These are phyloP conservation scores for Phaedon cochleariae DNA, from an alignment of 2,888 invertebrate genomes.

Conservation along the genomic window DNA sequence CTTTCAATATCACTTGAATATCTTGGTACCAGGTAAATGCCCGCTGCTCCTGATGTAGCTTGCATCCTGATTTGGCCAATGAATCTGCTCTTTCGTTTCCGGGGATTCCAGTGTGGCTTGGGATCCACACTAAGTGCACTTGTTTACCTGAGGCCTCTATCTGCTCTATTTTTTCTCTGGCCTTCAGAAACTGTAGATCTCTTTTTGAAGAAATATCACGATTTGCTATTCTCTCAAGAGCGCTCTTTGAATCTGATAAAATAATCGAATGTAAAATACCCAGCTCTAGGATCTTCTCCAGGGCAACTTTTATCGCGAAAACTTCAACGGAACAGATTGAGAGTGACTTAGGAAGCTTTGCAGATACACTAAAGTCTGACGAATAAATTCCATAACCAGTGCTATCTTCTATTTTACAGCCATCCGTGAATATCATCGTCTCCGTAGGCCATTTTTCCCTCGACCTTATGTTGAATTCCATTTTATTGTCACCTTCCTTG, in stretches of 20 bases:
- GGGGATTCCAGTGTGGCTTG: background rate
- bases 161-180: background rate
- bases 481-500: background rate
- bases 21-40: too few species aligned
- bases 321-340: background rate
- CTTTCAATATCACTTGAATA: background rate
- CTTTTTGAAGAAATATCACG: background rate
- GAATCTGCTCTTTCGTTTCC: background rate
- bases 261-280: background rate
- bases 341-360: background rate
- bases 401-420: background rate
- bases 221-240: background rate
- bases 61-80: background rate
- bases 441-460: background rate
- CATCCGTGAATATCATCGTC: background rate
- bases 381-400: too few species aligned
- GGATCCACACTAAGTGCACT: constrained; percentile 1
- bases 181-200: background rate
- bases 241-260: background rate
- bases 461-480: background rate
- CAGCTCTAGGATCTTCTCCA: background rate
- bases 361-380: too few species aligned
- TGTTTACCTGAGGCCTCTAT: background rate
- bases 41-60: too few species aligned
- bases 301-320: background rate